A percentile compares a stretch with the other conserved stretches of the same genome.
Evolutionary conservation across 2,797 vertebrate species (phyloP).

Genomic region (Catharus ustulatus): DNA sequence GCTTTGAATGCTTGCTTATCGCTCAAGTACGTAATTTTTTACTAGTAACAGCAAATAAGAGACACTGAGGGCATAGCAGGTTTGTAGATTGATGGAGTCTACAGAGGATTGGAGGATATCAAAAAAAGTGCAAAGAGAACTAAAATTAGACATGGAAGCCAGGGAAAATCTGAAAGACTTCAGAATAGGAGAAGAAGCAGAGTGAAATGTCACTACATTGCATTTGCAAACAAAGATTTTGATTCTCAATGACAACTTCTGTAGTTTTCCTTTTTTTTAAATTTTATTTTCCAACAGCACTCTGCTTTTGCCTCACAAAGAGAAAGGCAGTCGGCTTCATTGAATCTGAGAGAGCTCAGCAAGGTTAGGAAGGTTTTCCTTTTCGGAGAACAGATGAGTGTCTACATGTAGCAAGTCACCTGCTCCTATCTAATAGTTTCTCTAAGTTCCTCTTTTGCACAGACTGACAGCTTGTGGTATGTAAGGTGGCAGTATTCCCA

Average conservation of each 20-base stretch:
- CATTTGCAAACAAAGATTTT: neutral
- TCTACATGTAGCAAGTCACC: neutral
- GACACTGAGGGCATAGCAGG: rapidly evolving
- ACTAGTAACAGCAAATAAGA: neutral
- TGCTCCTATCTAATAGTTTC: neutral
- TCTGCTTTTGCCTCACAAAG: neutral
- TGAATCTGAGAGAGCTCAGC: neutral
- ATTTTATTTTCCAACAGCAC: neutral
- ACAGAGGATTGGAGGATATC: neutral
- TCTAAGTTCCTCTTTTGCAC: neutral
- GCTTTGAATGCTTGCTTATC: neutral
- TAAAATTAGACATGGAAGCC: neutral
- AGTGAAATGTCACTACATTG: neutral
- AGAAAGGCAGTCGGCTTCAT: neutral
- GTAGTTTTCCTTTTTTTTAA: neutral
- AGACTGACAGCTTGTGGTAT: neutral
- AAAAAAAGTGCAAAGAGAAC: neutral
- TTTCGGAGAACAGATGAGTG: neutral
- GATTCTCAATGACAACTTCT: neutral
- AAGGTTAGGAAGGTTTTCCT: neutral
- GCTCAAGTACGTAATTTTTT: neutral
- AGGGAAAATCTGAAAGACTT: neutral
- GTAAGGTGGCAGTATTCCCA: neutral
- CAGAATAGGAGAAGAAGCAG: neutral
- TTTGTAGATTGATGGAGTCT: neutral